Evolutionary conservation across 2,888 invertebrate genomes (phyloP), one percentile per base, ranked within the genome.

Genomic region (Arenicola marina): DNA sequence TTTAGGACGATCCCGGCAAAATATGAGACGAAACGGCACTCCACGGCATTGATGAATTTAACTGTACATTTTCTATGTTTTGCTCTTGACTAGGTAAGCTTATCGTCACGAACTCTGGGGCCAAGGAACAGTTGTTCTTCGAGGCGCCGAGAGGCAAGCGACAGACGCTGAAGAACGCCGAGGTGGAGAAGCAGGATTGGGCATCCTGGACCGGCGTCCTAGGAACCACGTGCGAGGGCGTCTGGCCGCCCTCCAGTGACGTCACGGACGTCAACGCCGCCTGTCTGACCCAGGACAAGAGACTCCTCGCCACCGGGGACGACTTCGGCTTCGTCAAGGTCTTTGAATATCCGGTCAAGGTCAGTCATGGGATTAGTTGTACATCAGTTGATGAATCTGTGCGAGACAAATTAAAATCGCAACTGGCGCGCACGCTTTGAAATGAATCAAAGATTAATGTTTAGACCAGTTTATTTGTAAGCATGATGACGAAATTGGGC

Each of bases 251-350:
- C n/a, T 78, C 77, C 55, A 78, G 79, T 74, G 84, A 85, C 71
- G 76, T 84, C 44, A 84, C 84, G 2, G 85, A 85, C 67, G 78
- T 85, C 24, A 85, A 85, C 69, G 81, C 82, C 15, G 68, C 82
- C 4, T 76, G 77, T 65, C 73, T 82, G 29, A 75, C 80, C 2
- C 69, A 69, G 51, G 79, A 79, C 63, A 74, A 73, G 53, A 72
- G 73, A 56, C 65, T 84, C 15, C 71, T 85, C 44, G 84, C 83
- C 4, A 83, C 83, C 31, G 85, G 75, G 2, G 84, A 85, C 72
- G 84, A 84, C 66, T 83, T 83, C 73, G 85, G 84, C 38, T 79
- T 81, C 67, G 80, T 85, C n/a, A 84, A 84, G 61, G 69, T 85
- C 28, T 84, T 84, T 70, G 72, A 80, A 24, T 85, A 79, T 69